A percentile compares a stretch with the other conserved stretches of the same genome.
phyloP scores from a whole-genome alignment of 2,113 vertebrate species.

The Pristiophorus japonicus region DNA sequence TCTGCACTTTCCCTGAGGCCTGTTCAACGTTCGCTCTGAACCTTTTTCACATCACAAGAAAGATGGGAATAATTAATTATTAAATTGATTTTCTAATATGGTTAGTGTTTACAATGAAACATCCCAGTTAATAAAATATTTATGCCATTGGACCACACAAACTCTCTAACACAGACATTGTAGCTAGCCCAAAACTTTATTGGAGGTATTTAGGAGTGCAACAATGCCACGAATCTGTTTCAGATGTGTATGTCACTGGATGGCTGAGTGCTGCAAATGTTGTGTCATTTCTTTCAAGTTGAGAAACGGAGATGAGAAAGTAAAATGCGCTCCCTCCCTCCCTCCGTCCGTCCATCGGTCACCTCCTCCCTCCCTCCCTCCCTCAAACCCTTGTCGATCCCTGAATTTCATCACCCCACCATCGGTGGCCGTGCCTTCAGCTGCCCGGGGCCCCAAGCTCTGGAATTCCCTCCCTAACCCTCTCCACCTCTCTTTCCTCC shows the following conservation, averaged over 20 bases:
- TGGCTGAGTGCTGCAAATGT: too few species aligned
- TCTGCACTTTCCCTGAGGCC: neutral
- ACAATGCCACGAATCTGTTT: neutral
- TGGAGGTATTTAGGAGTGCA: too few species aligned
- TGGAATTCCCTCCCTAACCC: neutral
- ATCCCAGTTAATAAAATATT: neutral
- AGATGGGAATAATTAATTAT: constrained; percentile 6
- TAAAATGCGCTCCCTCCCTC: too few species aligned
- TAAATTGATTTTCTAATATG: constrained; percentile 16
- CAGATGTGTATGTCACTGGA: neutral
- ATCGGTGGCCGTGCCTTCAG: neutral
- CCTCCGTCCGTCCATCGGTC: too few species aligned
- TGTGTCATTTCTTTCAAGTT: too few species aligned
- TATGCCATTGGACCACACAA: neutral
- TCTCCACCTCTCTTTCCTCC: neutral
- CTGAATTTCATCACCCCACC: too few species aligned
- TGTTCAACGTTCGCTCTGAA: neutral
- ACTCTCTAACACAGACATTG: neutral
- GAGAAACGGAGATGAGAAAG: too few species aligned
- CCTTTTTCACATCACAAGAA: neutral
- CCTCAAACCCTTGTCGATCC: neutral
- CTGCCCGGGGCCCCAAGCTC: neutral
- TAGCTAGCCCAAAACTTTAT: too few species aligned
- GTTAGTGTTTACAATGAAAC: constrained; percentile 10
- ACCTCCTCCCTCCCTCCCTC: too few species aligned